Conservation (phyloP, 2,888 invertebrate species). For the Eupelmus urozonus region DNA sequence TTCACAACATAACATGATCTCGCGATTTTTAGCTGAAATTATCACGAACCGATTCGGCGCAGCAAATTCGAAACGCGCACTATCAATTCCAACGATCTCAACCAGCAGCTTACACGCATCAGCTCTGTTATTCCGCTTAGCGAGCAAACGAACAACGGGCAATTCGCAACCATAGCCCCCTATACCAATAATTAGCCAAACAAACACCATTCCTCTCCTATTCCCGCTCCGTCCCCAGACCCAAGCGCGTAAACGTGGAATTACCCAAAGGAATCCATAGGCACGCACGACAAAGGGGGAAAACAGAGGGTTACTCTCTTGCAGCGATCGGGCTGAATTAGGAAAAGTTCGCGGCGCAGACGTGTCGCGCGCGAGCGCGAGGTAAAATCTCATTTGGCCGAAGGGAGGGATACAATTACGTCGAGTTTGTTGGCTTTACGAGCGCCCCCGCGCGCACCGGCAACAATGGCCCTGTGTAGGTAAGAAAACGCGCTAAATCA, state of each 20-base stretch:
- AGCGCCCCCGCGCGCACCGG: constrained; percentile 57
- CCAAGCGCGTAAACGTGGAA: too few relatives aligned
- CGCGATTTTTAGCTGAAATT: too few relatives aligned
- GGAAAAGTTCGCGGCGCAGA: constrained; percentile 24
- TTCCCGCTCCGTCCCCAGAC: too few relatives aligned
- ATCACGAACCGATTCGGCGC: too few relatives aligned
- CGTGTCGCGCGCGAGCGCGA: neutral
- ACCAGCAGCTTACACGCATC: too few relatives aligned
- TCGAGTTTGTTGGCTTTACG: constrained; percentile 70
- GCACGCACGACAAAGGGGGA: neutral
- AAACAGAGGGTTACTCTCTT: neutral
- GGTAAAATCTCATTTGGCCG: constrained; percentile 70
- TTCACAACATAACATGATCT: too few relatives aligned
- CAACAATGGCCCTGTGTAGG: constrained; percentile 53
- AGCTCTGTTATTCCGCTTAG: too few relatives aligned
- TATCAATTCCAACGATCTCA: neutral
- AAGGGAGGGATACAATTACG: constrained; percentile 70
- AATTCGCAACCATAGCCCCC: too few relatives aligned
- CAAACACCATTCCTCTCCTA: too few relatives aligned
- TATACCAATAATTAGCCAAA: too few relatives aligned
- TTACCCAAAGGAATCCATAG: too few relatives aligned
- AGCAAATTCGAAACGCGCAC: neutral
- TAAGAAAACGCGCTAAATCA: constrained; percentile 67
- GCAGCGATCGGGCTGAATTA: constrained; percentile 14
- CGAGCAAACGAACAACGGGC: too few relatives aligned